Conservation (phyloP, 64 coral and sea anemone genomes). For the Pocillopora verrucosa region DNA sequence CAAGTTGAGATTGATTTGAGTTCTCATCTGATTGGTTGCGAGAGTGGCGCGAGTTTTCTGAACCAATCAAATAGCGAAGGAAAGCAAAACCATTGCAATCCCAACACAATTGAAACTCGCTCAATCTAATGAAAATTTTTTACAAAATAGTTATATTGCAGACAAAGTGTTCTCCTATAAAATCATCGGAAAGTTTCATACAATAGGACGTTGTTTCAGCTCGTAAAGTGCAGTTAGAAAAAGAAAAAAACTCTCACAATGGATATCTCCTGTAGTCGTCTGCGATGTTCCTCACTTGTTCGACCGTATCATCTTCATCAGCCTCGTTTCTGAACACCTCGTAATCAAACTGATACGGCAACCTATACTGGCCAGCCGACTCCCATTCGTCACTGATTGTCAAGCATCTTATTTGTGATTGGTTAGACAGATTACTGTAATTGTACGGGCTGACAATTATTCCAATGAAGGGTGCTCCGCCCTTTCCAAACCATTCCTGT, state of each 20-base stretch:
- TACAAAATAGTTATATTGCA: too few relatives aligned
- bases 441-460: constrained; percentile 91
- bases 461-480: constrained; percentile 84
- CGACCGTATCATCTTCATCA: constrained; percentile 43
- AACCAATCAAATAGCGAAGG: too few relatives aligned
- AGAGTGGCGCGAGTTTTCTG: too few relatives aligned
- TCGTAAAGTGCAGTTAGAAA: neutral
- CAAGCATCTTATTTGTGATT: constrained; percentile 86
- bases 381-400: constrained; percentile 84
- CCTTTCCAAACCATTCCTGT: constrained; percentile 93
- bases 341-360: constrained; percentile 91
- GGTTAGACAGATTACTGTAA: constrained; percentile 80
- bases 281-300: constrained; percentile 47
- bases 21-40: too few relatives aligned
- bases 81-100: too few relatives aligned
- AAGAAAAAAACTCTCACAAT: neutral
- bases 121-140: too few relatives aligned
- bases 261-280: constrained; percentile 42
- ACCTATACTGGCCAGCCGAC: constrained; percentile 70
- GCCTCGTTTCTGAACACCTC: constrained; percentile 34
- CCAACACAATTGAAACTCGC: too few relatives aligned
- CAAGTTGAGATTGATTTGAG: too few relatives aligned
- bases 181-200: too few relatives aligned
- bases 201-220: neutral
- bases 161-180: too few relatives aligned